Percentiles rank a stretch among this genome's conserved stretches.
These are phyloP conservation scores for Agelas oroides DNA, from an alignment of 37 sponge, comb jelly and placozoan genomes.

Conservation along the genomic window DNA sequence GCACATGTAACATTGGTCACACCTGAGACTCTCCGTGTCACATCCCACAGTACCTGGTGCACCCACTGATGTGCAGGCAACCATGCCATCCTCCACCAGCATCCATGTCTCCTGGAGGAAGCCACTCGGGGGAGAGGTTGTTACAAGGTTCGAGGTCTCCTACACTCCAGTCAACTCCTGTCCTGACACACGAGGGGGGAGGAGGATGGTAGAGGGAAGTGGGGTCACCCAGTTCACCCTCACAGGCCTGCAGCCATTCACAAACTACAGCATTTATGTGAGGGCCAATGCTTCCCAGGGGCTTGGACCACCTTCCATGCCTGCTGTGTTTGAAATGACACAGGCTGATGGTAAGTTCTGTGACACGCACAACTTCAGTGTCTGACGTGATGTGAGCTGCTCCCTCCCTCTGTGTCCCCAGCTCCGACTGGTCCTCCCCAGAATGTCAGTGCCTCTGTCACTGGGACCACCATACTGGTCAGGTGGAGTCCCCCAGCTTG, in stretches of 20 bases:
- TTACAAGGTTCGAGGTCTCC: neutral
- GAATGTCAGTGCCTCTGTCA: conserved; percentile 10
- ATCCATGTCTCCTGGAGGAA: conserved; percentile 1
- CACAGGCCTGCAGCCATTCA: conserved; percentile 2
- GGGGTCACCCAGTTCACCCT: neutral
- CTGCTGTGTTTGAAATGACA: neutral
- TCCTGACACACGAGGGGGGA: conserved; percentile 9
- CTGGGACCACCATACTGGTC: conserved; percentile 2
- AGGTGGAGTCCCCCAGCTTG: conserved; percentile 29
- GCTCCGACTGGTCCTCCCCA: conserved; percentile 33
- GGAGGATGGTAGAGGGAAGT: neutral
- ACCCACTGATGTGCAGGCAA: conserved; percentile 15
- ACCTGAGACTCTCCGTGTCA: too few species aligned
- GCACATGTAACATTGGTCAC: neutral
- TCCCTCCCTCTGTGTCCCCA: neutral
- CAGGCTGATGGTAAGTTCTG: conserved; percentile 22
- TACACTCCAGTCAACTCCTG: conserved; percentile 18
- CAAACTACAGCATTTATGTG: conserved; percentile 12
- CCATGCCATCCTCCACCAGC: neutral
- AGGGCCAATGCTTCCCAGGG: conserved; percentile 13
- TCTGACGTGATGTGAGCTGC: neutral
- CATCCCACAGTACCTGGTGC: conserved; percentile 20
- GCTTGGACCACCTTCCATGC: conserved; percentile 1
- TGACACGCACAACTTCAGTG: neutral
- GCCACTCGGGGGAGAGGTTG: neutral